These are phyloP conservation scores for Scomberomorus guttatus DNA, from an alignment of 2,797 vertebrate genomes.

Conservation along the genomic window DNA sequence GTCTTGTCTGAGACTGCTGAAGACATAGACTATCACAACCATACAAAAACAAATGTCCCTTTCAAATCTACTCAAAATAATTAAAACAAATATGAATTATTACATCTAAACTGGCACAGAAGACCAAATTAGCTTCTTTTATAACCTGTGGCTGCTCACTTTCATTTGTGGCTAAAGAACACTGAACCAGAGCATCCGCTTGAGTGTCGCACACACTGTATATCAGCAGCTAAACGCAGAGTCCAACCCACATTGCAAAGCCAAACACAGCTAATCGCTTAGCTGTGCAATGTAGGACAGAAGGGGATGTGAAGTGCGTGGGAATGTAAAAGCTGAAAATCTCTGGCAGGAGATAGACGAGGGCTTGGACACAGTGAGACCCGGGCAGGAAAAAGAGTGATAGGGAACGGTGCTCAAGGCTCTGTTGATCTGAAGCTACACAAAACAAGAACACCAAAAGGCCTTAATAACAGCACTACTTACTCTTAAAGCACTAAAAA, in stretches of 20 bases:
- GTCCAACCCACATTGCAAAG: conserved; percentile 49
- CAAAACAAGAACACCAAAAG: conserved; percentile 24
- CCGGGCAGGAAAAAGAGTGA: not conserved
- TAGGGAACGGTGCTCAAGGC: conserved; percentile 3
- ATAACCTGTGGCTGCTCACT: conserved; percentile 16
- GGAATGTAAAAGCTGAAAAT: conserved; percentile 51
- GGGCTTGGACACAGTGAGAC: conserved; percentile 15
- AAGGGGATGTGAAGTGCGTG: conserved; percentile 40
- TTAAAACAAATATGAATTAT: conserved; percentile 5
- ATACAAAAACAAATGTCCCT: conserved; percentile 10
- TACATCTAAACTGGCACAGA: not conserved
- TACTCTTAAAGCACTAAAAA: not conserved
- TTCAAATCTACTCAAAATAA: conserved; percentile 14
- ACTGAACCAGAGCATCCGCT: conserved; percentile 36
- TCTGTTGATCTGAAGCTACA: conserved; percentile 22
- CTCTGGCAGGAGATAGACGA: conserved; percentile 36
- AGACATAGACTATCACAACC: conserved; percentile 3
- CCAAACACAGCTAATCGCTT: conserved; percentile 60
- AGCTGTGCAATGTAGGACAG: conserved; percentile 61
- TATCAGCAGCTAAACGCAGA: conserved; percentile 36
- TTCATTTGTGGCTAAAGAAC: conserved; percentile 16
- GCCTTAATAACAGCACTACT: not conserved
- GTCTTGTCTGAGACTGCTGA: conserved; percentile 28
- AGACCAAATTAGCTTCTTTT: conserved; percentile 20
- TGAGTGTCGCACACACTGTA: conserved; percentile 21